Percentiles rank a stretch among this genome's conserved stretches.
Conservation (phyloP, 2,888 invertebrate genomes). For the Ophion obscuratus region DNA sequence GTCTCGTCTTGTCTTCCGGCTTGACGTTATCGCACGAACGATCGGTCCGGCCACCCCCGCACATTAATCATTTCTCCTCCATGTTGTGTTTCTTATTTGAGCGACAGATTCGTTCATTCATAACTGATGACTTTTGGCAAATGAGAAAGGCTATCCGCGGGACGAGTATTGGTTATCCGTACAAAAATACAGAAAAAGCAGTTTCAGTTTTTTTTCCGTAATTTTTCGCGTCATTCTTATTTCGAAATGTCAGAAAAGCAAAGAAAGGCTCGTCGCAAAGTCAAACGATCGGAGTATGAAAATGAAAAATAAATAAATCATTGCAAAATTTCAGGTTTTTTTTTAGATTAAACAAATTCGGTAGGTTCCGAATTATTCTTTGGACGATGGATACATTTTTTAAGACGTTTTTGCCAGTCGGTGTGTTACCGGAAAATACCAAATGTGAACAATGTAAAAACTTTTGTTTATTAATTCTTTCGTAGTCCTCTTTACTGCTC, state of each 20-base stretch:
- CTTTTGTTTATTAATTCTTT: neutral
- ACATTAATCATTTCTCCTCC: neutral
- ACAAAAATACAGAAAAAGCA: neutral
- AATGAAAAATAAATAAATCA: neutral
- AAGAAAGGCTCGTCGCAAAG: neutral
- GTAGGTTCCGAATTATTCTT: neutral
- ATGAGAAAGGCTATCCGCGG: neutral
- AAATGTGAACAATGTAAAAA: too few species aligned
- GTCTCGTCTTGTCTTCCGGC: conserved; percentile 30
- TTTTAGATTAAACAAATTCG: neutral
- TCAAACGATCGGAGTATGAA: neutral
- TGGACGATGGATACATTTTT: neutral
- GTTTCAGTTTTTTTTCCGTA: neutral
- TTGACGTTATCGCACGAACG: neutral
- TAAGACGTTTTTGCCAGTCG: neutral
- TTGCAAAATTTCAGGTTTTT: neutral
- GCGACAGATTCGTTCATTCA: too few species aligned
- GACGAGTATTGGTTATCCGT: neutral
- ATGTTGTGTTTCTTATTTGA: neutral
- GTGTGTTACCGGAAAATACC: neutral
- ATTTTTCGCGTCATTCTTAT: neutral
- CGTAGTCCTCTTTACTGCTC: neutral
- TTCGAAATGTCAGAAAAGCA: neutral
- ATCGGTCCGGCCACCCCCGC: neutral
- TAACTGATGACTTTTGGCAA: neutral